Evolutionary conservation across 2,113 vertebrate genomes (phyloP), one percentile per base, ranked within the genome.

Genomic region (Puffinus mauretanicus): DNA sequence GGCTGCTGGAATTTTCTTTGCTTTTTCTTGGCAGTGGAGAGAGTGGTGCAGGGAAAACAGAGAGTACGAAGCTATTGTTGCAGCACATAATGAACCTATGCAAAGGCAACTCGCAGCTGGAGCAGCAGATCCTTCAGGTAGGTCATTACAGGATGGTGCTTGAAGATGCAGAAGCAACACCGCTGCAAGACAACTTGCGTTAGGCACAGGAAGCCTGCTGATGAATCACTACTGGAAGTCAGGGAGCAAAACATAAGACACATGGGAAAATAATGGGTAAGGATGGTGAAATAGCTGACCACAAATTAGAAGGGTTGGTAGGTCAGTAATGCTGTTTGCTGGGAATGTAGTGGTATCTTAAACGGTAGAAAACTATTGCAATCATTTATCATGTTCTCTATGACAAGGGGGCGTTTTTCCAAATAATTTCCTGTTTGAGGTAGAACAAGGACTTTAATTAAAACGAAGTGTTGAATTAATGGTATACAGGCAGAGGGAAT

Each of bases 101-200:
- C 90, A 97, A 95, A 65, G 97, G 98, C 64, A 98, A 98, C 96
- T 97, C 88, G 0, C 98, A 98, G 86, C 96, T 98, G 36, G 98
- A 98, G 86, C 98, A 96, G 90, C 98, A 98, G 94, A 98, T 98
- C 75, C 97, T 98, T 60, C 98, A 98, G 98, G 98, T 98, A 65
- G 61, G 96, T 78, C 38, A 10, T 69, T 82, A 47, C 15, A 70
- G 30, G 32, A 40, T 55, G 46, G 34, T 86, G 30, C 38, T 20
- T 70, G 47, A 17, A 82, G 19, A 24, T 58, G 29, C 38, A 82
- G 57, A 71, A 67, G 61, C 40, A 83, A 3, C 32, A 12, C 19
- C 55, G 26, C 58, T 91, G 55, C 38, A 62, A 44, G 34, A 55
- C 38, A 76, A 5, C 32, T 86, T 85, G 51, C 1, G 2, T 32